Evolutionary conservation across 2,888 invertebrate species (phyloP), one percentile per base, ranked within the genome.

Genomic region (Notodonta dromedarius): DNA sequence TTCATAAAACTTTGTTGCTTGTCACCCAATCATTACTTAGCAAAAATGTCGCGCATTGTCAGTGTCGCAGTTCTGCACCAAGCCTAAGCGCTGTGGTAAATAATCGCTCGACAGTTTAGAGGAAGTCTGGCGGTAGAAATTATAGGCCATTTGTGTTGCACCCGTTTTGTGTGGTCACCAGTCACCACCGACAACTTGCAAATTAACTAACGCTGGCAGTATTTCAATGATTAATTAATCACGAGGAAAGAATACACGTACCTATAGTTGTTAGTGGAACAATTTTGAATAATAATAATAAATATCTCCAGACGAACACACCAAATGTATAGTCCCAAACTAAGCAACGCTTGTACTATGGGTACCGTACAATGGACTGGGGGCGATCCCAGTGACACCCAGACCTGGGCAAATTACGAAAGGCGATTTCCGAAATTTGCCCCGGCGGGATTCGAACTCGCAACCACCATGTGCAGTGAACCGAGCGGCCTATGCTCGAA

Each of bases 91-190:
- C 14, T 39, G n/a, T 39, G 39, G 55, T 63, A 54, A 60, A 60
- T 48, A 62, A 42, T 55, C 42, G 24, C 14, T 13, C n/a, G 48
- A 54, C 62, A 46, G 54, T 57, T 35, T 54, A 55, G 39, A 67
- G 65, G 71, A 67, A 67, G 61, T 60, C 24, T 32, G 55, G 52
- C 67, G 44, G 57, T 59, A 54, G 35, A 60, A 67, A 63, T 59
- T 54, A 68, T 68, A 61, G 39, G 68, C 44, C 24, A 44, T 63
- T 61, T 60, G 59, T 59, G 24, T 56, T 44, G 44, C 24, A 56
- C 56, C 44, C 11, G 56, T 44, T 56, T 44, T 44, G 8, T 12
- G 14, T 35, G 24, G 53, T 35, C 35, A 54, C 54, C 32, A 8
- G 16, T 24, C 24, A 24, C 24, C 1, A 24, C 24, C 2, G 24